Base-by-base conservation (phyloP, 2,113 vertebrate genomes). In the Petrocephalus microphthalmus region DNA sequence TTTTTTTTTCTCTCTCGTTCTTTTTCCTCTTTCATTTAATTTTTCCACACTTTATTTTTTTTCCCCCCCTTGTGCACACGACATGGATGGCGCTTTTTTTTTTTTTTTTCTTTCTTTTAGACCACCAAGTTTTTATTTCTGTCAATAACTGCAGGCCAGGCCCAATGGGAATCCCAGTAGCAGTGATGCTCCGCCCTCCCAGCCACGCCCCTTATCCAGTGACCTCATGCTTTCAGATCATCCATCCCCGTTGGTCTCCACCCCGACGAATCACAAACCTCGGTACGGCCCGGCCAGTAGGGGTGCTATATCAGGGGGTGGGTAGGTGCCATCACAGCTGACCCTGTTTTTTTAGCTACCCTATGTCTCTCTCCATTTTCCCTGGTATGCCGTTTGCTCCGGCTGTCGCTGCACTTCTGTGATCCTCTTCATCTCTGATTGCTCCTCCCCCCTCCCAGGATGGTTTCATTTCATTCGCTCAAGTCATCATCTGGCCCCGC, bases 41-140 rank as follows among this genome's bases (percentile, higher is more conserved):
- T 88, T 92, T 88, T 85, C 89, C 90, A 91, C 94, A 93, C 92
- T 92, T 96, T 78, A 4, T 10, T 71, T 71, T 15, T 74, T 13
- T 3, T 42, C 37, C 25, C 33, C 33, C 96, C 96, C 94, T 96
- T 94, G 94, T 91, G 93, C 94, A 96, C 95, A 96, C 92, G 96
- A 96, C 95, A 96, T 92, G 96, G 95, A 95, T 96, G 95, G 95
- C 89, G 92, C 90, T 91, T 87, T 88, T 87, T 92, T 89, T 82
- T 96, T 94, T 92, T 92, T 95, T 97, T 97, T 95, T 94, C 92
- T 88, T 96, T 94, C 91, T 92, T 95, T 97, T 97, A 97, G 96
- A 98, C 97, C 96, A 97, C 97, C 96, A 97, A 97, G 97, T 97
- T 97, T 98, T 98, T 97, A 96, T 99, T 99, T 98, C 95, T 99